Percentiles rank a stretch among this genome's conserved stretches.
phyloP scores from a whole-genome alignment of 2,113 vertebrate species.

The Burhinus bistriatus region DNA sequence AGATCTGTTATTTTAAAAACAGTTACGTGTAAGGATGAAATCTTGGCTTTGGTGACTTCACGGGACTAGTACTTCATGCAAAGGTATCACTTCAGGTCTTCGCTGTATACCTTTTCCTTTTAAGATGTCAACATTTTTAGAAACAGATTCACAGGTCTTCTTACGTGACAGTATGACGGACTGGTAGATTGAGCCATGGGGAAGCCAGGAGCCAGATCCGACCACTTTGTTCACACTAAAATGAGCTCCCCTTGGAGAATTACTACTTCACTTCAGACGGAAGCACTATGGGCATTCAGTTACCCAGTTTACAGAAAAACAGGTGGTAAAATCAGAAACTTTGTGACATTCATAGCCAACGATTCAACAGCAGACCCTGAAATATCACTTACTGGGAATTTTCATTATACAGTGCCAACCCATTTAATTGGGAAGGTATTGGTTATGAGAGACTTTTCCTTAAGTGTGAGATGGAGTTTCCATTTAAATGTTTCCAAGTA shows the following conservation, averaged over 20 bases:
- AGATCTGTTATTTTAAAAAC: background rate
- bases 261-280: background rate
- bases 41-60: background rate
- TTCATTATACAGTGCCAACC: background rate
- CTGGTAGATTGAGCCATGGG: background rate
- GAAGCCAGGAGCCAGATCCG: background rate
- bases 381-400: background rate
- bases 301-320: background rate
- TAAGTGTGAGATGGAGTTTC: background rate
- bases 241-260: background rate
- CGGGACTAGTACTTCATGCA: background rate
- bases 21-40: background rate
- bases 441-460: background rate
- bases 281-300: background rate
- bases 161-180: background rate
- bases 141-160: background rate
- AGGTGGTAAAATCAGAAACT: background rate
- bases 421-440: background rate
- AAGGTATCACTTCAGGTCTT: background rate
- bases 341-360: background rate
- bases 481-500: background rate
- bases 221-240: background rate
- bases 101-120: background rate
- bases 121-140: background rate
- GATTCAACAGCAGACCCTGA: background rate